Conservation (phyloP, 2,888 invertebrate species). For the Dynastes hyllus region DNA sequence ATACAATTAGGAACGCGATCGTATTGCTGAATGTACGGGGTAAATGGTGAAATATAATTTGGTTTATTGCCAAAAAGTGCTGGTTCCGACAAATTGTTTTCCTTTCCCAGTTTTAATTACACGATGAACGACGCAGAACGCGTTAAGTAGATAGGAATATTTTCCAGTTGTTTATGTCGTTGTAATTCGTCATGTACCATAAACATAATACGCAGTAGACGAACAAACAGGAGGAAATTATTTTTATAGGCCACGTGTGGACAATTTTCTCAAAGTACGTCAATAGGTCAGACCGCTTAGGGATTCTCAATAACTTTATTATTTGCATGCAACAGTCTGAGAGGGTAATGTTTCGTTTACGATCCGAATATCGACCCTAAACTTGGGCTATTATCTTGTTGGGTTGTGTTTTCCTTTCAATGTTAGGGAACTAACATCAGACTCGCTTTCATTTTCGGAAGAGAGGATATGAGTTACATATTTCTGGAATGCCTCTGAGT, state of each 20-base stretch:
- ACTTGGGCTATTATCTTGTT: background rate
- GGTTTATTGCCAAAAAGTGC: background rate
- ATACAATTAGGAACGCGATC: too few species aligned
- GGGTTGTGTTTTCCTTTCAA: too few species aligned
- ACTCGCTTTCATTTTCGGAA: too few species aligned
- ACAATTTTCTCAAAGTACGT: constrained; percentile 34
- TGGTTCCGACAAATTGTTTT: background rate
- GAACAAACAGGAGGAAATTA: constrained; percentile 32
- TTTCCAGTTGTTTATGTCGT: constrained; percentile 12
- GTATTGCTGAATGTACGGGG: too few species aligned
- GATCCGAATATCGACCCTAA: background rate
- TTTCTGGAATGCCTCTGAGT: too few species aligned
- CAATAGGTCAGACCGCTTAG: constrained; percentile 27
- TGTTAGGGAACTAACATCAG: too few species aligned
- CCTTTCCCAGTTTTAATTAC: background rate
- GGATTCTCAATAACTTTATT: constrained; percentile 37
- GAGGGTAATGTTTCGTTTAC: background rate
- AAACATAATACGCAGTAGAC: constrained; percentile 16
- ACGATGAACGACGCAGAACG: background rate
- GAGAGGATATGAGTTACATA: too few species aligned
- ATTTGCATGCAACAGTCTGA: background rate
- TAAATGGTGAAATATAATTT: background rate
- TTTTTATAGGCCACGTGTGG: constrained; percentile 35
- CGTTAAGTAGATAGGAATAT: background rate
- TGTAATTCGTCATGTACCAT: background rate